Base-by-base conservation (phyloP, 2,113 vertebrate species). In the Sinosuthora webbiana region DNA sequence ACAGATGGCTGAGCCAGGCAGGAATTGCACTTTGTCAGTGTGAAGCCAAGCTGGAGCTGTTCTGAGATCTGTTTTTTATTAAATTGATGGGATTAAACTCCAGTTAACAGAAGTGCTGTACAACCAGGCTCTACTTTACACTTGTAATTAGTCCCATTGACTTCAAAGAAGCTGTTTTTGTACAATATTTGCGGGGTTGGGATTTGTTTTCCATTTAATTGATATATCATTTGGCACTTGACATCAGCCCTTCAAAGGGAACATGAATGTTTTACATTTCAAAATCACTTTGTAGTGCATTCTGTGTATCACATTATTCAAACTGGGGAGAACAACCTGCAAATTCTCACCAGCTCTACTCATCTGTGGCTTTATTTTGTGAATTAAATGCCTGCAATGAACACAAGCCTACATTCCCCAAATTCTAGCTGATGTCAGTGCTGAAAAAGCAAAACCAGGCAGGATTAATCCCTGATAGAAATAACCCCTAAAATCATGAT, bases 141-240 rank as follows among this genome's bases (percentile, higher is more conserved):
- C 75, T 87, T 89, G 71, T 80, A 94, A 96, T 95, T 96, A 95
- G 83, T 67, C 79, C 24, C 37, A 79, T 69, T 91, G 87, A 95
- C 93, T 95, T 96, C 92, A 96, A 96, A 96, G 85, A 90, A 86
- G 47, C 25, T 88, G 82, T 0, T 83, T 95, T 83, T 90, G 52
- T 94, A 37, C 31, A 69, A 25, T 57, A 67, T 86, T 92, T 90
- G n/a, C 60, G 75, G 59, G 79, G 35, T 15, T 93, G 90, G 73
- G 79, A 88, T 90, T 96, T 90, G 68, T 90, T 95, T 91, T 95
- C 76, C 71, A 70, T 90, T 80, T 93, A 96, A 86, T 78, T 95
- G 88, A 95, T 83, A 75, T 11, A 71, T 83, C 88, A 90, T 92
- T 96, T 95, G 95, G 82, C 92, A 81, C 64, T 95, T 71, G 52